Conservation (phyloP, 2,888 invertebrate species). For the Chloroclysta siterata region DNA sequence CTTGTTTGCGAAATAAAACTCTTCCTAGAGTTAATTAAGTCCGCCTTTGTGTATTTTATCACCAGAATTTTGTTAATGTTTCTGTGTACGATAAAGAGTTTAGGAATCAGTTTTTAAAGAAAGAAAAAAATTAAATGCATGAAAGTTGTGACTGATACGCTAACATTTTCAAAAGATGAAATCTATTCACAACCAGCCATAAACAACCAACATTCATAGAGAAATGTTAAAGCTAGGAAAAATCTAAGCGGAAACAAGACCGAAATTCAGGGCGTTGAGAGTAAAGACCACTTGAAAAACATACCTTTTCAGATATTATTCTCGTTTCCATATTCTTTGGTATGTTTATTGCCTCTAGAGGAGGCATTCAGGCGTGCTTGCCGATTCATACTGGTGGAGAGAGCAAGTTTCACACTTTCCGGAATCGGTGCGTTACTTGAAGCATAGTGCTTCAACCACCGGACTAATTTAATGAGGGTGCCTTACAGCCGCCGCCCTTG, state of each 20-base stretch:
- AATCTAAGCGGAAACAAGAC: background rate
- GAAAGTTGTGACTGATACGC: background rate
- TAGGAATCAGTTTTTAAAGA: too few relatives aligned
- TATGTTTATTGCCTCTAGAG: slow-evolving; percentile 72
- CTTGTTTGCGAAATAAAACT: too few relatives aligned
- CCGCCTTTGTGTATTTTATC: too few relatives aligned
- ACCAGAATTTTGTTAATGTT: too few relatives aligned
- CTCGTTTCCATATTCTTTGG: slow-evolving; percentile 50
- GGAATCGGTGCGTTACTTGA: slow-evolving; percentile 72
- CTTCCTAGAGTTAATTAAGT: too few relatives aligned
- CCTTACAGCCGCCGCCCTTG: slow-evolving; percentile 58
- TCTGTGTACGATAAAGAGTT: too few relatives aligned
- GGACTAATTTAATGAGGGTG: slow-evolving; percentile 81
- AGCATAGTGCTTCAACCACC: slow-evolving; percentile 78
- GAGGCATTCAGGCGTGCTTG: slow-evolving; percentile 73
- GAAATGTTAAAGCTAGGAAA: background rate
- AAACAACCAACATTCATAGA: background rate
- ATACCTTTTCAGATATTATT: slow-evolving; percentile 30
- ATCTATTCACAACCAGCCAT: background rate
- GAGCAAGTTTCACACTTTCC: slow-evolving; percentile 79
- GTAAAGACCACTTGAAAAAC: slow-evolving; percentile 49
- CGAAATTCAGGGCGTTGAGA: slow-evolving; percentile 33
- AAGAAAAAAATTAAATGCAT: too few relatives aligned
- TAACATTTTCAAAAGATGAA: background rate
- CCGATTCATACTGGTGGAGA: slow-evolving; percentile 60